Evolutionary conservation across 2,113 vertebrate species (phyloP).

Genomic region (Zosterops borbonicus): DNA sequence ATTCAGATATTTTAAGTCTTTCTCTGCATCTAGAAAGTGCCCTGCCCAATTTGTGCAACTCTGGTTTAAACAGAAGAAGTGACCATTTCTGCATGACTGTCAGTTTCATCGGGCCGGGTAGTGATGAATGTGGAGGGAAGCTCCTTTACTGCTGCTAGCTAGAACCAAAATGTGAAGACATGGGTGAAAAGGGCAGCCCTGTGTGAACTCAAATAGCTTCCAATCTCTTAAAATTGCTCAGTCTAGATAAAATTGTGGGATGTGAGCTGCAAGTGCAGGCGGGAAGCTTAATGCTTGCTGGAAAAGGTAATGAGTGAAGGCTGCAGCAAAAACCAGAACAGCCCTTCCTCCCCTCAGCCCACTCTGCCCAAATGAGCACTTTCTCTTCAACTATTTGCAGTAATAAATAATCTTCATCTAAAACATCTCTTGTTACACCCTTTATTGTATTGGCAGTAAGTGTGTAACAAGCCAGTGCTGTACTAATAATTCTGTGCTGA

Average conservation of each 20-base stretch:
- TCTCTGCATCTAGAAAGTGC: not conserved
- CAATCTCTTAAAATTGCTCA: not conserved
- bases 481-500: not conserved
- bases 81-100: not conserved
- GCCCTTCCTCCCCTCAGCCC: not conserved
- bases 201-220: not conserved
- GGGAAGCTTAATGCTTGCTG: conserved; percentile 4
- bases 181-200: not conserved
- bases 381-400: conserved; percentile 3
- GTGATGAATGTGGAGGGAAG: not conserved
- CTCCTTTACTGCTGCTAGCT: not conserved
- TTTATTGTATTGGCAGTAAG: not conserved
- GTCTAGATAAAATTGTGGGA: not conserved
- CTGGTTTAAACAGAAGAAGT: not conserved
- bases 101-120: not conserved
- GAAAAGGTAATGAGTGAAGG: not conserved
- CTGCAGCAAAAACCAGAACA: not conserved
- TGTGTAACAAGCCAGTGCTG: not conserved
- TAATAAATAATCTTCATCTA: conserved; percentile 27
- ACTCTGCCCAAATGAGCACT: not conserved
- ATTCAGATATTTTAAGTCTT: conserved; percentile 3
- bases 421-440: not conserved
- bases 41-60: not conserved
- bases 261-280: not conserved
- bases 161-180: not conserved